These are phyloP conservation scores for Zelostemma sp. DNA, from an alignment of 1,140 invertebrate genomes.

Conservation along the genomic window DNA sequence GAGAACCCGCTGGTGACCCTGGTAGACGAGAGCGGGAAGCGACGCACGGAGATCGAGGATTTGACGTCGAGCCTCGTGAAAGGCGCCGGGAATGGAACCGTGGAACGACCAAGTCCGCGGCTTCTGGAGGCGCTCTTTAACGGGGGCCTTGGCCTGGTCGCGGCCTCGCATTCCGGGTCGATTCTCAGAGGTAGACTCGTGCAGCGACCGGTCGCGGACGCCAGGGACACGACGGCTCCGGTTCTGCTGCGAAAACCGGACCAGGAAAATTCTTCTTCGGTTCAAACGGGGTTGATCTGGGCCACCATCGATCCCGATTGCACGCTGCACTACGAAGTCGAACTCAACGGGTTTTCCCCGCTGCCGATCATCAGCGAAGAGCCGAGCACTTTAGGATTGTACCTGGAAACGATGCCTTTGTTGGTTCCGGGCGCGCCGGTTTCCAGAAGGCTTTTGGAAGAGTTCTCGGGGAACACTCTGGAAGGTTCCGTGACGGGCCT, in stretches of 20 bases:
- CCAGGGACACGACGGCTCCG: conserved; percentile 77
- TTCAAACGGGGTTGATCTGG: conserved; percentile 84
- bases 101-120: conserved; percentile 76
- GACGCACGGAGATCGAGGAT: conserved; percentile 78
- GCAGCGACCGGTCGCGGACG: conserved; percentile 80
- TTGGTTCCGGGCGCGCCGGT: conserved; percentile 76
- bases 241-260: conserved; percentile 73
- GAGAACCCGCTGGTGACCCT: conserved; percentile 74
- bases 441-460: conserved; percentile 73
- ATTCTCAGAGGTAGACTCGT: conserved; percentile 73
- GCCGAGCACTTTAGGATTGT: conserved; percentile 69
- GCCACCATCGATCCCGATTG: conserved; percentile 84
- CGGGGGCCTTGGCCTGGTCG: conserved; percentile 82
- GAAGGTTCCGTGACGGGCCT: conserved; percentile 76
- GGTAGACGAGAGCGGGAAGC: conserved; percentile 78
- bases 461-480: conserved; percentile 72
- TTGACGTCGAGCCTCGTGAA: conserved; percentile 74
- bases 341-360: conserved; percentile 51
- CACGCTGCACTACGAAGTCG: conserved; percentile 85
- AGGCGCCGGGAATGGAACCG: conserved; percentile 77
- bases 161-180: conserved; percentile 70
- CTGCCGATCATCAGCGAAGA: conserved; percentile 49
- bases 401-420: conserved; percentile 76
- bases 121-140: conserved; percentile 84
- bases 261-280: conserved; percentile 67